Conservation (phyloP, 1,140 invertebrate genomes). For the Drosophila novamexicana region DNA sequence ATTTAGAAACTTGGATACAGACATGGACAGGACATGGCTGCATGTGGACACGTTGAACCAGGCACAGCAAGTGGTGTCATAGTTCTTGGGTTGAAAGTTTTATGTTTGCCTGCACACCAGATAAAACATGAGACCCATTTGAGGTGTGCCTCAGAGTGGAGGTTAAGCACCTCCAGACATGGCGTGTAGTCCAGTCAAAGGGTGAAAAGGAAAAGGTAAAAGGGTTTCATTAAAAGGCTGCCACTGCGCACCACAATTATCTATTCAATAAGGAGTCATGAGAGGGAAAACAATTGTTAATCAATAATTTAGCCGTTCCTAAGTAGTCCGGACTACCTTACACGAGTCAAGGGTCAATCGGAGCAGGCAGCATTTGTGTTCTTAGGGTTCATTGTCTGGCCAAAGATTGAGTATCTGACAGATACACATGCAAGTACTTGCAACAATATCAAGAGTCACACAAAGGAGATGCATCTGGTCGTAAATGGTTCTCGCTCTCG, state of each 20-base stretch:
- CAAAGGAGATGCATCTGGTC: slow-evolving; percentile 32
- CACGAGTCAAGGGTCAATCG: slow-evolving; percentile 56
- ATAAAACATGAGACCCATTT: slow-evolving; percentile 60
- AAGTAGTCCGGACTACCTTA: not conserved
- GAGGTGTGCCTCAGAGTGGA: slow-evolving; percentile 55
- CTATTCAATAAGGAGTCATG: not conserved
- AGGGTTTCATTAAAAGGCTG: not conserved
- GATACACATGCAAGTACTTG: slow-evolving; percentile 24
- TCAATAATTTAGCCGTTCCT: slow-evolving; percentile 2
- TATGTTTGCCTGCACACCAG: slow-evolving; percentile 21
- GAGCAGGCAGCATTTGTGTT: slow-evolving; percentile 28
- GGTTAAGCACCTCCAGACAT: slow-evolving; percentile 65
- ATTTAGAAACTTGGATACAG: slow-evolving; percentile 34
- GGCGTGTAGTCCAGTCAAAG: not conserved
- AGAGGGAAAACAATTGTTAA: slow-evolving; percentile 7
- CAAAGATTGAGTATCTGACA: slow-evolving; percentile 40
- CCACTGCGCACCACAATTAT: not conserved
- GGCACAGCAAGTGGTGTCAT: slow-evolving; percentile 17
- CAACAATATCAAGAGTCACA: slow-evolving; percentile 26
- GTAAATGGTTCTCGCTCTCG: slow-evolving; percentile 15
- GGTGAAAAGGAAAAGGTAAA: slow-evolving; percentile 1
- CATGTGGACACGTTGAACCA: slow-evolving; percentile 20
- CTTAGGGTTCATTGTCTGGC: slow-evolving; percentile 14
- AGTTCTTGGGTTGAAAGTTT: slow-evolving; percentile 24
- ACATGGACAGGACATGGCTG: not conserved